These are phyloP conservation scores for Sparus aurata DNA, from an alignment of 2,797 vertebrate species.

Conservation along the genomic window DNA sequence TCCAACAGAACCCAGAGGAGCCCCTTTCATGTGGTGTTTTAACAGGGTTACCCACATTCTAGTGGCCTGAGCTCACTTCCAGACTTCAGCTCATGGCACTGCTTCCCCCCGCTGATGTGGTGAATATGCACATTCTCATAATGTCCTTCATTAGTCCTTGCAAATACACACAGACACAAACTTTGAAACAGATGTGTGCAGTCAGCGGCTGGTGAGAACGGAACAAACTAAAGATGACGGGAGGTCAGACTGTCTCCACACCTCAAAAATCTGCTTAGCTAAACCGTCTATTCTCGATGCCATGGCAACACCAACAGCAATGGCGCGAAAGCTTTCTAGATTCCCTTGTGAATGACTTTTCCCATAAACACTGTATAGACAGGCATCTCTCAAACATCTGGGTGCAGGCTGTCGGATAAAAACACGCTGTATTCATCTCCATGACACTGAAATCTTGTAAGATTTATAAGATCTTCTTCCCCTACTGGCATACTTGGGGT, in stretches of 20 bases:
- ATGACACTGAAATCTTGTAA: slow-evolving; percentile 42
- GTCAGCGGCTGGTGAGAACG: slow-evolving; percentile 49
- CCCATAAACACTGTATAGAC: slow-evolving; percentile 48
- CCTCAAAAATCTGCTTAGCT: slow-evolving; percentile 51
- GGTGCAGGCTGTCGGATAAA: slow-evolving; percentile 41
- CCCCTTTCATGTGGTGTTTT: slow-evolving; percentile 80
- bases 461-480: slow-evolving; percentile 24
- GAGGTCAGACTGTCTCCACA: slow-evolving; percentile 43
- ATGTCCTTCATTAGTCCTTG: slow-evolving; percentile 65
- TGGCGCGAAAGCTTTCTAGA: slow-evolving; percentile 23
- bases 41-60: slow-evolving; percentile 75
- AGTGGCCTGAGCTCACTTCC: slow-evolving; percentile 79
- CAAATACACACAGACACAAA: slow-evolving; percentile 28
- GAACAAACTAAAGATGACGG: slow-evolving; percentile 59
- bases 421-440: slow-evolving; percentile 39
- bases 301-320: slow-evolving; percentile 53
- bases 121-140: slow-evolving; percentile 52
- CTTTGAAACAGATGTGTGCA: slow-evolving; percentile 57
- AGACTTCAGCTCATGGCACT: slow-evolving; percentile 54
- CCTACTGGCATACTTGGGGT: slow-evolving; percentile 1
- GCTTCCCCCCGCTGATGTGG: slow-evolving; percentile 59
- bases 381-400: slow-evolving; percentile 51
- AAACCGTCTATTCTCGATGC: slow-evolving; percentile 42
- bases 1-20: slow-evolving; percentile 68
- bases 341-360: slow-evolving; percentile 29